These are phyloP conservation scores for Cepaea nemoralis DNA, from an alignment of 1,140 invertebrate genomes.

Conservation along the genomic window DNA sequence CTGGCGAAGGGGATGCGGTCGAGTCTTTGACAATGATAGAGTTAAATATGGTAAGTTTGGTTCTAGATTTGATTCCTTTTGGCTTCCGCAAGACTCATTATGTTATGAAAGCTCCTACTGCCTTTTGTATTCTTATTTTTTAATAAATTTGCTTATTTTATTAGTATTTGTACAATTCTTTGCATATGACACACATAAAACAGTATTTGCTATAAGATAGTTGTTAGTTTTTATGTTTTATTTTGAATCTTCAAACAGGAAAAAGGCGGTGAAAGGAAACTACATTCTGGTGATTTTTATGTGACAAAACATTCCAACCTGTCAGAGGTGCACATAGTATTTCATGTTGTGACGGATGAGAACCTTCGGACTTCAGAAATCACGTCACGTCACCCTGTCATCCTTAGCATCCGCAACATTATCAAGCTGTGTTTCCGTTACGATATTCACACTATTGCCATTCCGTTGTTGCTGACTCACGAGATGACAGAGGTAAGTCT, in stretches of 20 bases:
- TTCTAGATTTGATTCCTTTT: too few relatives aligned
- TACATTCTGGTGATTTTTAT: conserved; percentile 90
- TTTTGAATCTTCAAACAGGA: conserved; percentile 48
- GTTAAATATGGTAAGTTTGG: too few relatives aligned
- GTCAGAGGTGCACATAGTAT: conserved; percentile 91
- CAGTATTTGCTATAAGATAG: too few relatives aligned
- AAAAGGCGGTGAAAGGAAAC: conserved; percentile 47
- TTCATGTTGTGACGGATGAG: conserved; percentile 85
- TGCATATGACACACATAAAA: too few relatives aligned
- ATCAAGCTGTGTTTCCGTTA: conserved; percentile 92
- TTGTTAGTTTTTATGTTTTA: not conserved
- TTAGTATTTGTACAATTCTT: too few relatives aligned
- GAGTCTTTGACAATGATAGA: too few relatives aligned
- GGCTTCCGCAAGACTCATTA: too few relatives aligned
- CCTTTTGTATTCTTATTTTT: too few relatives aligned
- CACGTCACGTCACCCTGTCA: conserved; percentile 94
- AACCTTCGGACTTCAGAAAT: conserved; percentile 81
- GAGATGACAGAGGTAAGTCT: conserved; percentile 89
- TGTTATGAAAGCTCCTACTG: too few relatives aligned
- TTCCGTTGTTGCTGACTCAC: conserved; percentile 91
- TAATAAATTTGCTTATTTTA: too few relatives aligned
- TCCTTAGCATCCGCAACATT: conserved; percentile 93
- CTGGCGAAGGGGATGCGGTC: too few relatives aligned
- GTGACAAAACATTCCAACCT: conserved; percentile 96
- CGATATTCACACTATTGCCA: conserved; percentile 91